Conservation (phyloP, 30 jellyfish, hydroid and myxozoan genomes). For the Rhopilema esculentum region DNA sequence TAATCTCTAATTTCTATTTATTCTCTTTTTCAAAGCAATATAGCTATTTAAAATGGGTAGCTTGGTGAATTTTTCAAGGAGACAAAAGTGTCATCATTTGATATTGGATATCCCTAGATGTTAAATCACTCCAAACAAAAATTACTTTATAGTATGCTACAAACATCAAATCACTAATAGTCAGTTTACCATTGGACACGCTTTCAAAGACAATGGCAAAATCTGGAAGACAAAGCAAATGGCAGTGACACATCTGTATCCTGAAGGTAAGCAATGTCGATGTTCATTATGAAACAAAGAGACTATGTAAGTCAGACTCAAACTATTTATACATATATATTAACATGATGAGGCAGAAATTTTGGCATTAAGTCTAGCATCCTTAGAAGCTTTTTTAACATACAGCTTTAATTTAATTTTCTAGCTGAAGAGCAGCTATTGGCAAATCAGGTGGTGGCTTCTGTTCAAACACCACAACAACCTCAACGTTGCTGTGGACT, state of each 20-base stretch:
- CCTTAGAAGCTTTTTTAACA: background rate
- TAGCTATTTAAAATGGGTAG: background rate
- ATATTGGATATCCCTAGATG: background rate
- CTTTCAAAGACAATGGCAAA: background rate
- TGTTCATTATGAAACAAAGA: constrained; percentile 13
- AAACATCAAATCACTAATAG: background rate
- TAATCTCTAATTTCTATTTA: background rate
- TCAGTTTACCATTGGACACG: background rate
- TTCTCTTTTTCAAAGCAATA: background rate
- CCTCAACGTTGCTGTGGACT: background rate
- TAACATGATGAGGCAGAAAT: background rate
- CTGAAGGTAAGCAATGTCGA: too few species aligned
- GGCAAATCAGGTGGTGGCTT: background rate
- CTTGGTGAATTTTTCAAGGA: background rate
- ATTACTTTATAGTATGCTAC: background rate
- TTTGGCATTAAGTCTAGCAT: background rate
- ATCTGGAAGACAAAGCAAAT: too few species aligned
- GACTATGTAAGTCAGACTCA: background rate
- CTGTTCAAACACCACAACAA: background rate
- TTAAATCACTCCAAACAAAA: background rate
- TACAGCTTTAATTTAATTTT: background rate
- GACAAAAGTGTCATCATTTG: background rate
- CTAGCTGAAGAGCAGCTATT: background rate
- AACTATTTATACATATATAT: background rate
- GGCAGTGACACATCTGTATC: too few species aligned